A percentile compares a stretch with the other conserved stretches of the same genome.
Conservation (phyloP, 2,888 invertebrate species). For the Hyppa rectilinea region DNA sequence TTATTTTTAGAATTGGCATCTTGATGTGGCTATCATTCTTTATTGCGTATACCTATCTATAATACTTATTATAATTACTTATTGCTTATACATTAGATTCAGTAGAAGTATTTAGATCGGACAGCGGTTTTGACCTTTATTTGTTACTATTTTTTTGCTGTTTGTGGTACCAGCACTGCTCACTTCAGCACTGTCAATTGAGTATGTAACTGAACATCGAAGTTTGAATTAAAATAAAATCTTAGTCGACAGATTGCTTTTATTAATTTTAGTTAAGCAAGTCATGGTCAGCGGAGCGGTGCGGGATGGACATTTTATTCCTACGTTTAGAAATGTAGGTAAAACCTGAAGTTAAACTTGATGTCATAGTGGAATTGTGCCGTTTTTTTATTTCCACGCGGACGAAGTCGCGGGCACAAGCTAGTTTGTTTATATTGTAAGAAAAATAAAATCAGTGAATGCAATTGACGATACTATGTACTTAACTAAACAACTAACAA, state of each 20-base stretch:
- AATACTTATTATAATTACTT: neutral
- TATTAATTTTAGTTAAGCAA: constrained; percentile 1
- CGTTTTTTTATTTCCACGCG: neutral
- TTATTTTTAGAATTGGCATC: constrained; percentile 47
- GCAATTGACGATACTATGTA: neutral
- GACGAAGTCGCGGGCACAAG: neutral
- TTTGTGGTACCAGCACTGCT: neutral
- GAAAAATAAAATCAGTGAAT: neutral
- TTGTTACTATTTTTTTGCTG: neutral
- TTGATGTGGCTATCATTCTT: constrained; percentile 35
- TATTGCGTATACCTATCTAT: constrained; percentile 14
- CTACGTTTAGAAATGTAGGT: neutral
- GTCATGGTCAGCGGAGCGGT: neutral
- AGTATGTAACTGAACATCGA: neutral
- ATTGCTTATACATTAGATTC: constrained; percentile 1
- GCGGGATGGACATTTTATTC: too few species aligned
- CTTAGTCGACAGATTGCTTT: neutral
- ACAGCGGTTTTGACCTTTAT: neutral
- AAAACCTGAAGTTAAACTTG: neutral
- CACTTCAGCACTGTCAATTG: neutral
- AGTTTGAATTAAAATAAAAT: too few species aligned
- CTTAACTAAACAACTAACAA: neutral
- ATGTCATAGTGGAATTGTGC: neutral
- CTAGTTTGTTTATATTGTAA: neutral
- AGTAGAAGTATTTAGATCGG: constrained; percentile 8